Conservation (phyloP, 1,140 invertebrate genomes). For the Triops longicaudatus region DNA sequence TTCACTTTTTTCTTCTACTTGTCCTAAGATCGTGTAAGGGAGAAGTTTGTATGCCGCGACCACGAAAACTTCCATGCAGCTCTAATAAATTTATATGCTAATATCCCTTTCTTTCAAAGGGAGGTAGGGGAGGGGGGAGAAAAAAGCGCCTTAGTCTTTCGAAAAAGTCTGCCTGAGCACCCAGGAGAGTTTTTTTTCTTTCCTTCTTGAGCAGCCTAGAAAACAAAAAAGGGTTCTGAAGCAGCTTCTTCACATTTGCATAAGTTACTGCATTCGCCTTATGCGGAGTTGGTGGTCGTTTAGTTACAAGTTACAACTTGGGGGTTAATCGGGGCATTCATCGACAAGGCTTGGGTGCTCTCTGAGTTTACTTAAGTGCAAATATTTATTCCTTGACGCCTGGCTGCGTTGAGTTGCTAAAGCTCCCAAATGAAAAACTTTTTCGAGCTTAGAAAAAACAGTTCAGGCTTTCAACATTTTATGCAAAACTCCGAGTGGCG, state of each 20-base stretch:
- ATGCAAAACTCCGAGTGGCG: not conserved
- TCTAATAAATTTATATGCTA: constrained; percentile 9
- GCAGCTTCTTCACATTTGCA: constrained; percentile 11
- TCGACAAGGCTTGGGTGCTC: constrained; percentile 13
- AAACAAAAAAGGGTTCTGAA: not conserved
- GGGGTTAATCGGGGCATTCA: constrained; percentile 14
- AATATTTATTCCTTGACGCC: constrained; percentile 12
- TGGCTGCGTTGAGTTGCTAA: not conserved
- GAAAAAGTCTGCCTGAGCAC: not conserved
- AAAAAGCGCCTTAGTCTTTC: not conserved
- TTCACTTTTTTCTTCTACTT: too few species aligned
- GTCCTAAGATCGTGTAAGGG: not conserved
- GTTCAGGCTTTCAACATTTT: not conserved
- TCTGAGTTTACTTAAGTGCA: constrained; percentile 1
- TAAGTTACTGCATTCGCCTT: constrained; percentile 8
- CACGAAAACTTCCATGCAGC: not conserved
- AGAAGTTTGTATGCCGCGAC: not conserved
- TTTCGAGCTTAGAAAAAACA: not conserved
- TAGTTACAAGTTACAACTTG: constrained; percentile 3
- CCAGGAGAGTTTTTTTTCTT: not conserved
- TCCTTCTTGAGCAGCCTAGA: not conserved
- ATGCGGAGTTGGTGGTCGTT: constrained; percentile 13
- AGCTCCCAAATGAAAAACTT: not conserved
- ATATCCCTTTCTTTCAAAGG: not conserved
- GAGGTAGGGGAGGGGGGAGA: not conserved